Evolutionary conservation across 2,113 vertebrate species (phyloP), one percentile per base, ranked within the genome.

Genomic region (Phocoena phocoena): DNA sequence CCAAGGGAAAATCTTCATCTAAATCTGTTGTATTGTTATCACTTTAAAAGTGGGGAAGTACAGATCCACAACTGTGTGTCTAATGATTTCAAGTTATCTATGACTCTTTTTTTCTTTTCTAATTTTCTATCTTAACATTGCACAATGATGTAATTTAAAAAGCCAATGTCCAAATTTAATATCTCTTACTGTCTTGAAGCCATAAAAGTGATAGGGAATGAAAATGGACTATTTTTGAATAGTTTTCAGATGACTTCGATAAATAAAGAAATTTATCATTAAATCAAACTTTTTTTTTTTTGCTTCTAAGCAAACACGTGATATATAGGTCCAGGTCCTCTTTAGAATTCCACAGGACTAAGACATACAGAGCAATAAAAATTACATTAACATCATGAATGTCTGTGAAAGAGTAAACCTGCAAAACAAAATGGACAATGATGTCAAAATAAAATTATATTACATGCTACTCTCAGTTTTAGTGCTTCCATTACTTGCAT

Each of bases 381-480:
- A 76, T 44, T 81, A 6, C 58, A 80, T 84, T 95, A 88, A 65
- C 50, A 47, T 84, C 74, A 82, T 63, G 23, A 88, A 74, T 93
- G n/a, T 38, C 79, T 38, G 2, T 68, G 63, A 93, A 93, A 95
- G 31, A 88, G 70, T 7, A 96, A 88, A 90, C 76, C 62, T 88
- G 68, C 47, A 88, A 94, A 97, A 86, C 53, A 94, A 95, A 95
- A 93, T 90, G 50, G 74, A 80, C 10, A 79, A 58, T 90, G 76
- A 90, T 95, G 47, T 93, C 6, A 96, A 79, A 68, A 85, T 85
- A 91, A 93, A 90, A 97, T 88, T 77, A 81, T 67, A 91, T 67
- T 62, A 70, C 23, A 9, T 13, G 1, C 62, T 65, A 63, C 11
- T 95, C 28, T 86, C 20, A 53, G 26, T 86, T 96, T 89, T 89